phyloP scores from a whole-genome alignment of 2,888 invertebrate genomes.

The Frankliniella fusca region DNA sequence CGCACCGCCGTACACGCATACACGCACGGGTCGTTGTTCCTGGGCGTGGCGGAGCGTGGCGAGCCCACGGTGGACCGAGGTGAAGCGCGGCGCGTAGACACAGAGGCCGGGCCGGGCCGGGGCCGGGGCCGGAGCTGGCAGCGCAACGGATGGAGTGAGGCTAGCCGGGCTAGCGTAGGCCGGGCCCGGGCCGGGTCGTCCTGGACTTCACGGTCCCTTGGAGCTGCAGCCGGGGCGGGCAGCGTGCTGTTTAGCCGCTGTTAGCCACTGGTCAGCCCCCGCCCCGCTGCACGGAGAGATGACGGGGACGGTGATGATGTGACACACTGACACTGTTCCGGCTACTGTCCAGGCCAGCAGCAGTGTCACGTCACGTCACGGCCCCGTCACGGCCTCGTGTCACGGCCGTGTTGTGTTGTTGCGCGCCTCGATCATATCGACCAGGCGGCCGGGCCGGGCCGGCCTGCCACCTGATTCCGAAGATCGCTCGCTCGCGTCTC shows the following conservation, averaged over 20 bases:
- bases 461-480: no score
- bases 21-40: no score
- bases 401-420: no score
- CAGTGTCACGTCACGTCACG: not conserved
- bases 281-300: not conserved
- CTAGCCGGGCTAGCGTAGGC: not conserved
- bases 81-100: not conserved
- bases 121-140: not conserved
- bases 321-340: slow-evolving; percentile 10
- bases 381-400: not conserved
- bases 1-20: no score
- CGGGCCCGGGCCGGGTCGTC: not conserved
- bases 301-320: not conserved
- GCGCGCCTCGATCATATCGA: no score
- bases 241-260: not conserved
- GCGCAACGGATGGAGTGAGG: not conserved
- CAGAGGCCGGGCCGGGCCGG: not conserved
- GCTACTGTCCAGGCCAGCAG: not conserved
- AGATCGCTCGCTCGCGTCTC: no score
- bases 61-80: not conserved
- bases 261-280: not conserved
- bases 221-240: not conserved
- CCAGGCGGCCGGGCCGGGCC: no score
- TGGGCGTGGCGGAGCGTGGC: not conserved
- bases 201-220: slow-evolving; percentile 10